These are phyloP conservation scores for Sinocyclocheilus maitianheensis DNA, from an alignment of 2,113 vertebrate genomes.

Conservation along the genomic window DNA sequence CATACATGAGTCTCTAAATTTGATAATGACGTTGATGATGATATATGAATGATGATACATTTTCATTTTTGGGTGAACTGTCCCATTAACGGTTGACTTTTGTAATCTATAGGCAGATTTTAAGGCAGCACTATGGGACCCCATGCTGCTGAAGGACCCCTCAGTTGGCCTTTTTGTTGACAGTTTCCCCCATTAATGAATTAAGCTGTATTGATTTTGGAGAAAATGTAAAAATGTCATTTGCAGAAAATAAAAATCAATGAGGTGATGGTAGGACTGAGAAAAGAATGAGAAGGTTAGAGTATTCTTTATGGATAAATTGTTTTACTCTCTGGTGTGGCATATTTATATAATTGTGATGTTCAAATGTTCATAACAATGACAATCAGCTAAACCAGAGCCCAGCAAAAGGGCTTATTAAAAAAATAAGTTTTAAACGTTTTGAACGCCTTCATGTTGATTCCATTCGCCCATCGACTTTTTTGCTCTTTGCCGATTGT, in stretches of 20 bases:
- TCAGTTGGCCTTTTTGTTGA: neutral
- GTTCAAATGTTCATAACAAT: neutral
- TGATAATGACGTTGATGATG: no score
- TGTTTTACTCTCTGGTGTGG: neutral
- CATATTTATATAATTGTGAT: constrained; percentile 1
- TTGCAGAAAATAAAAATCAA: constrained; percentile 6
- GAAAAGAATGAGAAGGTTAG: neutral
- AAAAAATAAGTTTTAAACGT: neutral
- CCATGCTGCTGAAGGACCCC: neutral
- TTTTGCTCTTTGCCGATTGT: constrained; percentile 10
- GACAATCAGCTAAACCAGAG: neutral
- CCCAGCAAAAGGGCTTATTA: neutral
- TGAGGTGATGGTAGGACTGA: neutral
- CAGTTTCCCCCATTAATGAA: neutral
- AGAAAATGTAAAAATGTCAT: neutral
- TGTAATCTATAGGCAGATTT: constrained; percentile 2
- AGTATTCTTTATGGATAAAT: neutral
- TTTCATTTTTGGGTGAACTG: no score
- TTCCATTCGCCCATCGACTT: neutral
- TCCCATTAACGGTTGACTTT: neutral
- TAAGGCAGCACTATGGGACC: neutral
- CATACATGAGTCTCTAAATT: no score
- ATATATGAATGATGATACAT: no score
- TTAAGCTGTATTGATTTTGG: neutral
- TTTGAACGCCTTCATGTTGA: neutral